Percentiles rank a stretch among this genome's conserved stretches.
phyloP scores from a whole-genome alignment of 1,140 invertebrate genomes.

The Drosophila micromelanica region DNA sequence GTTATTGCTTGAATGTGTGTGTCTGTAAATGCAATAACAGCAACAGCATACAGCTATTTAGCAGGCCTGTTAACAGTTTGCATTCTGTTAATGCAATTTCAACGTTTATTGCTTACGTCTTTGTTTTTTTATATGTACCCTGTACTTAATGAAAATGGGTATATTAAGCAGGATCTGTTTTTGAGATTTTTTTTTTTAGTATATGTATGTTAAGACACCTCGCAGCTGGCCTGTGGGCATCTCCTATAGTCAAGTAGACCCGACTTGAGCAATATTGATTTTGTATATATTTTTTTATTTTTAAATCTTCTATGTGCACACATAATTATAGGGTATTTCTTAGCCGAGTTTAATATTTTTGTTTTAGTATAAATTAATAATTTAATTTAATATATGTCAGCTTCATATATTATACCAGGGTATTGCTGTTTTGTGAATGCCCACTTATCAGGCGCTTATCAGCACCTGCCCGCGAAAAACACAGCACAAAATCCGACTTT shows the following conservation, averaged over 20 bases:
- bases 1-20: constrained; percentile 40
- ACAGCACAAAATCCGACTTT: not conserved
- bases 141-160: too few species aligned
- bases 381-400: not conserved
- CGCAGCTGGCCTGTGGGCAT: too few species aligned
- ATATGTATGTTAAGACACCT: too few species aligned
- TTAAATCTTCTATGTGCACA: too few species aligned
- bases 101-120: not conserved
- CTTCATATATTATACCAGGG: not conserved
- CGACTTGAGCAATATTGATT: too few species aligned
- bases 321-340: too few species aligned
- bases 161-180: too few species aligned
- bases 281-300: too few species aligned
- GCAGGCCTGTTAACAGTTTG: constrained; percentile 22
- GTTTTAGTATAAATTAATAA: too few species aligned
- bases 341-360: not conserved
- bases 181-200: too few species aligned
- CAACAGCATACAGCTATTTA: constrained; percentile 4
- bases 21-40: constrained; percentile 11
- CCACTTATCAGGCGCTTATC: constrained; percentile 37
- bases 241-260: too few species aligned
- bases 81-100: constrained; percentile 2
- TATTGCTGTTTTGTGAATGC: not conserved
- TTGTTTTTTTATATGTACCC: not conserved
- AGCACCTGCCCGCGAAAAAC: not conserved